Evolutionary conservation across 2,113 vertebrate species (phyloP).

Genomic region (Cyanoderma ruficeps): DNA sequence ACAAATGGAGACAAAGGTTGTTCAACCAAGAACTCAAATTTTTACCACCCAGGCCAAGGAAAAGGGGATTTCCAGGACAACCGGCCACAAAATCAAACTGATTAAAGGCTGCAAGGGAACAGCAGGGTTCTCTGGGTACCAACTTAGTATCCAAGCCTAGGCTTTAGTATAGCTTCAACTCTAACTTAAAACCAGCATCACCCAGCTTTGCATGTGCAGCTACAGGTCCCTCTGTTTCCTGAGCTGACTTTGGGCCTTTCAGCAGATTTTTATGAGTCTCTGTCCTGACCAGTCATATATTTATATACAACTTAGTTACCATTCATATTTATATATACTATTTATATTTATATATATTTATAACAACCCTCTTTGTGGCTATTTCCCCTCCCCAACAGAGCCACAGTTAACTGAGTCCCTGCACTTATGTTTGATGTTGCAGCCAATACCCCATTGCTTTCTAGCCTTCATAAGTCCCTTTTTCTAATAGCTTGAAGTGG

Average conservation of each 20-base stretch:
- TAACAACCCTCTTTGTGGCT: neutral
- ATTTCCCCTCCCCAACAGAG: neutral
- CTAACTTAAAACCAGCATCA: neutral
- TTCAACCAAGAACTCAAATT: neutral
- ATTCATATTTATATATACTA: neutral
- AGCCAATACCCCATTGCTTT: neutral
- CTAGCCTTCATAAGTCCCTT: neutral
- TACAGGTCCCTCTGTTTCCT: neutral
- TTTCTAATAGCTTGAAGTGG: neutral
- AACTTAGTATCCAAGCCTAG: neutral
- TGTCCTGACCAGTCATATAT: neutral
- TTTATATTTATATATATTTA: neutral
- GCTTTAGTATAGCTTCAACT: neutral
- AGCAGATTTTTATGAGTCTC: neutral
- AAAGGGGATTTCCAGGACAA: neutral
- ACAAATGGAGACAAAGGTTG: neutral
- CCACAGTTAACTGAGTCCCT: accelerated
- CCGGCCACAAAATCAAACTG: neutral
- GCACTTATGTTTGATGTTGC: neutral
- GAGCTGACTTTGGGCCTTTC: neutral
- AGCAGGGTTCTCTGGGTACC: neutral
- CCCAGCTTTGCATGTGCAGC: neutral
- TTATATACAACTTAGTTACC: neutral
- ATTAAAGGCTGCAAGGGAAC: neutral
- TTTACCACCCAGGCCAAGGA: neutral